Evolutionary conservation across 2,888 invertebrate species (phyloP).

Genomic region (Chrysotoxum bicinctum): DNA sequence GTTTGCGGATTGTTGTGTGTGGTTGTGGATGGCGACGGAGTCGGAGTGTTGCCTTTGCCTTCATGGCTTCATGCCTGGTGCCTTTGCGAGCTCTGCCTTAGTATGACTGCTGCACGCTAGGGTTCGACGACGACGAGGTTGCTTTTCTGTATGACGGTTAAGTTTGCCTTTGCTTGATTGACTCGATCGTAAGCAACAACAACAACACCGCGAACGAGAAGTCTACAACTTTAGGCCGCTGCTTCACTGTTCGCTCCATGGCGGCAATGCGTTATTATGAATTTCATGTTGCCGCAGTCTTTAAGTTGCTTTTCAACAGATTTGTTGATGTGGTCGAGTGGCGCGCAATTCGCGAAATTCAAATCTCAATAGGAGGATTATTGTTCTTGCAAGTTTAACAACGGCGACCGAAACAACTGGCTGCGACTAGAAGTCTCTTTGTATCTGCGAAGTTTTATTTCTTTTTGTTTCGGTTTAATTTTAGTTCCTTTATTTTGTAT

Average conservation of each 20-base stretch:
- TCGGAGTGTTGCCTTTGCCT: slow-evolving; percentile 11
- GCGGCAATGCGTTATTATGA: slow-evolving; percentile 49
- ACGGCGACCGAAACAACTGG: not conserved
- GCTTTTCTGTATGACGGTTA: slow-evolving; percentile 41
- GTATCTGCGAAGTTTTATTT: slow-evolving; percentile 13
- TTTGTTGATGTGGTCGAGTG: slow-evolving; percentile 37
- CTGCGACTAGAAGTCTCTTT: slow-evolving; percentile 4
- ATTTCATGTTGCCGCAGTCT: slow-evolving; percentile 69
- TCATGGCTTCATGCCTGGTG: not conserved
- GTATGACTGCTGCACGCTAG: slow-evolving; percentile 42
- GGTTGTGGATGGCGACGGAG: slow-evolving; percentile 5
- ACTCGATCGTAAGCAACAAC: slow-evolving; percentile 57
- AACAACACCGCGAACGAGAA: slow-evolving; percentile 2
- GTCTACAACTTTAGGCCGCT: slow-evolving; percentile 51
- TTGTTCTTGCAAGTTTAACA: slow-evolving; percentile 7
- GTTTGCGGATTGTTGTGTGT: slow-evolving; percentile 60
- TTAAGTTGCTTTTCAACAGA: slow-evolving; percentile 59
- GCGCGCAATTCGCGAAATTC: slow-evolving; percentile 60
- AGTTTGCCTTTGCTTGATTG: slow-evolving; percentile 57
- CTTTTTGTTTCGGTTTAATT: slow-evolving; percentile 25
- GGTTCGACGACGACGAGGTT: slow-evolving; percentile 37
- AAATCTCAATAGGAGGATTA: slow-evolving; percentile 22
- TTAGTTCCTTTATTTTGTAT: slow-evolving; percentile 30
- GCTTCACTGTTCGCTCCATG: not conserved
- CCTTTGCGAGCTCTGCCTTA: not conserved